Percentiles rank a stretch among this genome's conserved stretches.
Evolutionary conservation across 1,140 invertebrate species (phyloP).

Genomic region (Cheumatopsyche charites): DNA sequence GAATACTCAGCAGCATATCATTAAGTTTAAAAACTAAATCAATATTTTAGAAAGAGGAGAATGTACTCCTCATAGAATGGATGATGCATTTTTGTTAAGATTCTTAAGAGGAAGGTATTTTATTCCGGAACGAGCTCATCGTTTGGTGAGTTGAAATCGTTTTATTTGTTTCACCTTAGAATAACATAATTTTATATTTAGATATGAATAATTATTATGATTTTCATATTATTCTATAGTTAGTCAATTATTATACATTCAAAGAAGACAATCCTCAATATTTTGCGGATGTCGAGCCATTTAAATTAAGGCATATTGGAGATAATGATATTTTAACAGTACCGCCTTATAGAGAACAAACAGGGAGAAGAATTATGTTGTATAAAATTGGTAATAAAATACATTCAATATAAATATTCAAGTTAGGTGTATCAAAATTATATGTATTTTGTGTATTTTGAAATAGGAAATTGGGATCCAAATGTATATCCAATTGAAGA

Average conservation of each 20-base stretch:
- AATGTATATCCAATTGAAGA: slow-evolving; percentile 70
- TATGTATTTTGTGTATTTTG: neutral
- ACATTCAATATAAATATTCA: slow-evolving; percentile 11
- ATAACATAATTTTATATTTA: slow-evolving; percentile 16
- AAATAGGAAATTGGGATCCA: slow-evolving; percentile 74
- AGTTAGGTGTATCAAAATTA: neutral
- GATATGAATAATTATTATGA: slow-evolving; percentile 9
- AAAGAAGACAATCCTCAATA: slow-evolving; percentile 74
- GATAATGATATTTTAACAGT: slow-evolving; percentile 73
- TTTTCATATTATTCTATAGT: too few relatives aligned
- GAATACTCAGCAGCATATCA: too few relatives aligned
- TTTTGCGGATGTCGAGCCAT: slow-evolving; percentile 69
- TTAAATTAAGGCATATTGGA: slow-evolving; percentile 70
- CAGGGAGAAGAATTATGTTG: slow-evolving; percentile 70
- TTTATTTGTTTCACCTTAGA: neutral
- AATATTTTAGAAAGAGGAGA: slow-evolving; percentile 70
- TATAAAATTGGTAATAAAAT: slow-evolving; percentile 66
- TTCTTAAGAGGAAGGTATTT: slow-evolving; percentile 85
- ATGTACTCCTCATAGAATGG: slow-evolving; percentile 75
- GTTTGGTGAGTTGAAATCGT: slow-evolving; percentile 68
- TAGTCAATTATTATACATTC: slow-evolving; percentile 77
- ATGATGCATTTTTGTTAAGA: slow-evolving; percentile 81
- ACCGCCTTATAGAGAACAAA: slow-evolving; percentile 75
- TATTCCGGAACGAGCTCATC: slow-evolving; percentile 78
- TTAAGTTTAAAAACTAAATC: slow-evolving; percentile 30